Conservation (phyloP, 2,797 vertebrate species). For the Sebastiscus tertius region DNA sequence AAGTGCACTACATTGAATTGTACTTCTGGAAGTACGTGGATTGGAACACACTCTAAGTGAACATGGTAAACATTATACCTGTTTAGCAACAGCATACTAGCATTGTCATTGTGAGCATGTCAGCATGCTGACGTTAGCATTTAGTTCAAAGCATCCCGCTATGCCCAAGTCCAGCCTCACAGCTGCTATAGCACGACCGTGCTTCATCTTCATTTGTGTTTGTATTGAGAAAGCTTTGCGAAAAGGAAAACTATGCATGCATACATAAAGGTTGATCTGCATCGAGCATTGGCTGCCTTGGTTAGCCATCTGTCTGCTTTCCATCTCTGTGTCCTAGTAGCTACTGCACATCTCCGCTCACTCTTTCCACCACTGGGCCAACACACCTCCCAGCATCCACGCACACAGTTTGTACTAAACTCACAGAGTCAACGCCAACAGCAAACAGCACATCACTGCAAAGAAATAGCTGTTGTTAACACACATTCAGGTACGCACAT, state of each 20-base stretch:
- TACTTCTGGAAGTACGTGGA: too few relatives aligned
- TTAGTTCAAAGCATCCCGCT: background rate
- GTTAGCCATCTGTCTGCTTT: constrained; percentile 32
- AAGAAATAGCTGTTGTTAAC: constrained; percentile 16
- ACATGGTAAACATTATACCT: background rate
- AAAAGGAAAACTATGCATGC: background rate
- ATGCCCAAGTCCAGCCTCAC: background rate
- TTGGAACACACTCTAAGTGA: background rate
- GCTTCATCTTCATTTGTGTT: background rate
- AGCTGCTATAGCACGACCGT: fast-evolving
- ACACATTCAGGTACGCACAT: background rate
- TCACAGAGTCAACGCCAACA: background rate
- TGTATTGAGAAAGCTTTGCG: background rate
- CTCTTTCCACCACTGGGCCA: background rate
- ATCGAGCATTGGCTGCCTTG: constrained; percentile 18
- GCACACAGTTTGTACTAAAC: background rate
- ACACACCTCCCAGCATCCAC: background rate
- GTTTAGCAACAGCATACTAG: background rate
- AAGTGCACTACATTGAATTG: too few relatives aligned
- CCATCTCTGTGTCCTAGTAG: constrained; percentile 9
- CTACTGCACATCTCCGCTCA: background rate
- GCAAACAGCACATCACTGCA: background rate
- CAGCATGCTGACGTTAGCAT: background rate
- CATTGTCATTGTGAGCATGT: background rate
- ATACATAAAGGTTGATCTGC: background rate